phyloP scores from a whole-genome alignment of 1,140 invertebrate species.

The Aphidius gifuensis region DNA sequence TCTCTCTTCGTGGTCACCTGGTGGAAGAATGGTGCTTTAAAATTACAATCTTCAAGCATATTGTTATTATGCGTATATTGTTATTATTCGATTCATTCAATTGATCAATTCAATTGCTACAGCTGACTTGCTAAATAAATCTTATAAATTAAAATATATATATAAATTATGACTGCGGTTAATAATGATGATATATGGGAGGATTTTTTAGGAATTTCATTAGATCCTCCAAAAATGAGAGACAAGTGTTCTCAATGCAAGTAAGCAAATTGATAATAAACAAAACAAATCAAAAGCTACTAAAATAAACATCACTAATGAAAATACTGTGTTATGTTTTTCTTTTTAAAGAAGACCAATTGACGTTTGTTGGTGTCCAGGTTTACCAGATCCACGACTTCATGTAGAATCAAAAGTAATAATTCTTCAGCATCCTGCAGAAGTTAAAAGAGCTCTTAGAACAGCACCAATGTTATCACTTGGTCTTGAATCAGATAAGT shows the following conservation, averaged over 20 bases:
- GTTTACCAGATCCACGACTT: slow-evolving; percentile 68
- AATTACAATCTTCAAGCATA: no score
- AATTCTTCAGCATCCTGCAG: slow-evolving; percentile 88
- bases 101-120: no score
- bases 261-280: slow-evolving; percentile 54
- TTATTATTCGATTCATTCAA: no score
- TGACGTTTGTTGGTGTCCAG: slow-evolving; percentile 87
- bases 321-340: slow-evolving; percentile 15
- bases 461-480: slow-evolving; percentile 86
- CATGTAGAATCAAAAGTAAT: slow-evolving; percentile 69
- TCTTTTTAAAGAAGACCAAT: slow-evolving; percentile 68
- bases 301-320: slow-evolving; percentile 10
- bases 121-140: no score
- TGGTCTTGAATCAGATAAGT: slow-evolving; percentile 70
- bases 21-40: no score
- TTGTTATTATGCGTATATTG: no score
- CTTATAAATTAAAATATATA: not conserved
- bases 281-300: not conserved
- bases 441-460: slow-evolving; percentile 83
- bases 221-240: slow-evolving; percentile 71
- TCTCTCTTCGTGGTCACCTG: no score
- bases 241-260: slow-evolving; percentile 68
- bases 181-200: slow-evolving; percentile 55
- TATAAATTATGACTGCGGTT: slow-evolving; percentile 48
- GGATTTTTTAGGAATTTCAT: slow-evolving; percentile 67